Conservation (phyloP, 2,113 vertebrate genomes). For the Myotis brandtii region DNA sequence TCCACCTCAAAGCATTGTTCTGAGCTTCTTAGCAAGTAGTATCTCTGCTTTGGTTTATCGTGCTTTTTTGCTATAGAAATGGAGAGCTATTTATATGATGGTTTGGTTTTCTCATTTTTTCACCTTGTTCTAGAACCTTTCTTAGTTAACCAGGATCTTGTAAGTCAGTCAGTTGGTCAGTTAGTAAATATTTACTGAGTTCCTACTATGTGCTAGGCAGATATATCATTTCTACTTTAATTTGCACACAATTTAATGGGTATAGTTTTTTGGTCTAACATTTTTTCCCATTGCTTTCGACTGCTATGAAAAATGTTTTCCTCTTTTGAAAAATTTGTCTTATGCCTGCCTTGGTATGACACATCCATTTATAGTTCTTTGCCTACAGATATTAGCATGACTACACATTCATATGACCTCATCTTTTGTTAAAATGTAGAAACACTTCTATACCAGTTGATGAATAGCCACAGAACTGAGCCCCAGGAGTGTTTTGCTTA, state of each 20-base stretch:
- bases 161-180: not conserved
- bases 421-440: not conserved
- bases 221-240: not conserved
- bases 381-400: not conserved
- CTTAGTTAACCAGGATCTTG: not conserved
- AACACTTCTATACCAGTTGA: not conserved
- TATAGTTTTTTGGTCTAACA: not conserved
- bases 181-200: not conserved
- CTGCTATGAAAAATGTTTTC: not conserved
- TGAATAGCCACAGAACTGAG: not conserved
- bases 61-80: slow-evolving; percentile 9
- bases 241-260: not conserved
- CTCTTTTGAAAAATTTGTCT: not conserved
- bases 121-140: not conserved
- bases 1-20: not conserved
- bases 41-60: not conserved
- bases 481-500: not conserved
- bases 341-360: not conserved
- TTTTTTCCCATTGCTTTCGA: not conserved
- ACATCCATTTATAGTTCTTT: not conserved
- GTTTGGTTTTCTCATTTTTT: slow-evolving; percentile 1
- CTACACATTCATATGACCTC: not conserved
- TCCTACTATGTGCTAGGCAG: not conserved
- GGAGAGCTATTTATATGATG: not conserved
- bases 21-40: not conserved